Evolutionary conservation across 1,140 invertebrate genomes (phyloP), one percentile per base, ranked within the genome.

Genomic region (Drosophila micromelanica): DNA sequence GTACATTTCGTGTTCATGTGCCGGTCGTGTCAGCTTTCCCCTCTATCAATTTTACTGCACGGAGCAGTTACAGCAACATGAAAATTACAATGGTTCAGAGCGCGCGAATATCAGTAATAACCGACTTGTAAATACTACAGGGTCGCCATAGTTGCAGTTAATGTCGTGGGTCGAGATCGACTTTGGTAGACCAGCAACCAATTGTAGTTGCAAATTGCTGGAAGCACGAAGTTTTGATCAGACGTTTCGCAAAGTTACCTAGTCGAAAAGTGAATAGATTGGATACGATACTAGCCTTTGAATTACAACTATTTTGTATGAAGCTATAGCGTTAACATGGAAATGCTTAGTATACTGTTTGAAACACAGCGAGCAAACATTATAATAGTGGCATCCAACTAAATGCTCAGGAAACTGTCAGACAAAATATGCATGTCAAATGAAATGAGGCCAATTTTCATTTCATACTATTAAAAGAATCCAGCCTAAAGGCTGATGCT

Each of bases 71-170:
- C 76, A 70, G 78, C 51, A 85, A 85, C 80, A 84, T 78, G 84
- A 84, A 89, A 89, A 89, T 89, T 89, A 84, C 84, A 84, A 90
- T 89, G 70, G 71, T 62, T 63, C 45, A 30, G 35, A 54, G 52
- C 59, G 64, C 75, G 82, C 65, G 75, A 76, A 87, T 78, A 86
- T 81, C 85, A 78, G 79, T 85, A 84, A 89, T 89, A 85, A 90
- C 73, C 67, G 67, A 89, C 65, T 84, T 86, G 63, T 81, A 73
- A 68, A 68, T 46, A 72, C 27, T 65, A 17, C 62, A 64, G 62
- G 46, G 62, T 72, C 46, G 69, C 45, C 48, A 37, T 49, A 23
- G 9, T 40, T 8, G 15, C 27, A 35, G 51, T 42, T 59, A 62
- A 52, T 48, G 57, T 64, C 42, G 60, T 54, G 68, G 82, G 82